Base-by-base conservation (phyloP, 2,888 invertebrate genomes). In the Cephus rjabovi region DNA sequence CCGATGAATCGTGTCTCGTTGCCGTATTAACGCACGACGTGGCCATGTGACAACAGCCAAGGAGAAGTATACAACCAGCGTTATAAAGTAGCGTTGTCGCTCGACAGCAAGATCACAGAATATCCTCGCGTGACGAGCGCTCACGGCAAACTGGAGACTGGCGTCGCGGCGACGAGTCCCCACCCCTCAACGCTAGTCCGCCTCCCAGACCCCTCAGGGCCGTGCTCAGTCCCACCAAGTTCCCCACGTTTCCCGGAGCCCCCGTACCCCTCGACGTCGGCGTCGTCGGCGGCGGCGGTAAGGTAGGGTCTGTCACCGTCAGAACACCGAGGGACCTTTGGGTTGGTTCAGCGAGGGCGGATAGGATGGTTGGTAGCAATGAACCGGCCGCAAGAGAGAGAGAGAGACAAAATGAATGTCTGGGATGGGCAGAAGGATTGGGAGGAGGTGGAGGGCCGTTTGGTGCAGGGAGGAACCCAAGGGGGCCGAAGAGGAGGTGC, bases 91-190 rank as follows among this genome's bases (percentile, higher is more conserved):
- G 83, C 85, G 82, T 80, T 77, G 40, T 75, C 77, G 81, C 81
- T 83, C 82, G 79, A 81, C 74, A 76, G 82, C 75, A 71, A 74
- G 71, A 75, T 83, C 78, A 86, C 87, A 85, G 94, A 94, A 95
- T 95, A 95, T 95, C 93, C 94, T 95, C 93, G 93, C 95, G 94
- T 94, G 94, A 93, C 95, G 95, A 94, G 95, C 95, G 94, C 96
- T 95, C 95, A 95, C 95, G 95, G 95, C 95, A 94, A 94, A 95
- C 95, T 95, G 94, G 90, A 93, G 88, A 92, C 93, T 92, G 90
- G 92, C 89, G 87, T 85, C 86, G 88, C 87, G 90, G 89, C 91
- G 90, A 88, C 91, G 90, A 88, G 56, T 87, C 89, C 88, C 82
- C 79, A 76, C 80, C 78, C 78, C 81, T 74, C 82, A 81, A 68